Evolutionary conservation across 2,113 vertebrate species (phyloP).

Genomic region (Gasterosteus aculeatus): DNA sequence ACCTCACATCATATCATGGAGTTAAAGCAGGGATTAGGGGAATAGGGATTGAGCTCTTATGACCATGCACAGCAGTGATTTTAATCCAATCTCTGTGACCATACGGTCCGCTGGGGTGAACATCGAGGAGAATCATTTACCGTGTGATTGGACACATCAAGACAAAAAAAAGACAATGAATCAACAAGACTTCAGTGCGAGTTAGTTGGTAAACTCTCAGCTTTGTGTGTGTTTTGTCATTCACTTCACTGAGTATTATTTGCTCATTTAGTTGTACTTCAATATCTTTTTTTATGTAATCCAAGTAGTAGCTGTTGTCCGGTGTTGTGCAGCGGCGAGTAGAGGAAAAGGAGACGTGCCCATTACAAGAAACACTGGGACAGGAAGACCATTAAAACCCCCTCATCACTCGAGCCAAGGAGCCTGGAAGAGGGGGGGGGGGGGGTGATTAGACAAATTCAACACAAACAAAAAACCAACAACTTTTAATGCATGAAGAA

Average conservation of each 20-base stretch:
- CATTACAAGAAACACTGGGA: conserved; percentile 25
- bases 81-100: conserved; percentile 67
- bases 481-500: conserved; percentile 38
- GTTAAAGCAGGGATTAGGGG: conserved; percentile 64
- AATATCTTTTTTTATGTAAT: not conserved
- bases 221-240: conserved; percentile 10
- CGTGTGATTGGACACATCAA: conserved; percentile 51
- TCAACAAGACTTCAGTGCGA: conserved; percentile 9
- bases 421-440: conserved; percentile 32
- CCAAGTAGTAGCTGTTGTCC: conserved; percentile 16
- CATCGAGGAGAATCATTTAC: conserved; percentile 26
- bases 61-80: conserved; percentile 54
- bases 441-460: conserved; percentile 38
- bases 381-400: conserved; percentile 35
- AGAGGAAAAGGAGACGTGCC: conserved; percentile 17
- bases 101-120: conserved; percentile 37
- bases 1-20: conserved; percentile 59
- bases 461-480: conserved; percentile 27
- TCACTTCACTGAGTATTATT: not conserved
- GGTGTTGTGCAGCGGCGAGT: conserved; percentile 6
- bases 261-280: not conserved
- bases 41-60: conserved; percentile 59
- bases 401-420: conserved; percentile 19
- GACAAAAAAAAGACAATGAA: conserved; percentile 14
- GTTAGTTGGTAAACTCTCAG: not conserved